Conservation (phyloP, 2,113 vertebrate genomes). For the Microtus oregoni region DNA sequence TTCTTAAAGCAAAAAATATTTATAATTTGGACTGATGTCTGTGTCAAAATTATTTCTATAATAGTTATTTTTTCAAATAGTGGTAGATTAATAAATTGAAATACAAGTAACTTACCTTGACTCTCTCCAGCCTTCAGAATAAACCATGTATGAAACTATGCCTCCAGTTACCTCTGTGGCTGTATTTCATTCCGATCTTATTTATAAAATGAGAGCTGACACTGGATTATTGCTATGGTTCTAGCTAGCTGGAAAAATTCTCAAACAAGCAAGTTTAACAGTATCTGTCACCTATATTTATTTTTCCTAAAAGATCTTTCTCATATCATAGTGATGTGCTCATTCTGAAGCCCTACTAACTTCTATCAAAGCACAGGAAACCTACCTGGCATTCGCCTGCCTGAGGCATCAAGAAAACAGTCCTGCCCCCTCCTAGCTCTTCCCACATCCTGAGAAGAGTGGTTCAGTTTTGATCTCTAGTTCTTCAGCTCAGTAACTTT, state of each 20-base stretch:
- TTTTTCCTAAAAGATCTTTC: slow-evolving; percentile 52
- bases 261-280: slow-evolving; percentile 43
- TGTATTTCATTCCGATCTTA: background rate
- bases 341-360: background rate
- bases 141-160: background rate
- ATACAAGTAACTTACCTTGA: background rate
- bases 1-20: slow-evolving; percentile 37
- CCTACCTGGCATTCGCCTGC: background rate
- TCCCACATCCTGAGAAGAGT: background rate
- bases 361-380: background rate
- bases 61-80: slow-evolving; percentile 40
- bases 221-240: background rate
- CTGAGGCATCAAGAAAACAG: background rate
- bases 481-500: background rate
- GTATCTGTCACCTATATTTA: slow-evolving; percentile 38
- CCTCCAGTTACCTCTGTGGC: background rate
- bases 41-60: background rate
- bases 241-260: slow-evolving; percentile 26
- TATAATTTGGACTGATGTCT: background rate
- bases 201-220: slow-evolving; percentile 21
- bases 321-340: background rate
- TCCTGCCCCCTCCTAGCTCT: background rate
- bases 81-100: slow-evolving; percentile 26
- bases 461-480: background rate
- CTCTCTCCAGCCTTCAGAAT: background rate